These are phyloP conservation scores for Arctopsyche grandis DNA, from an alignment of 1,140 invertebrate genomes.

Conservation along the genomic window DNA sequence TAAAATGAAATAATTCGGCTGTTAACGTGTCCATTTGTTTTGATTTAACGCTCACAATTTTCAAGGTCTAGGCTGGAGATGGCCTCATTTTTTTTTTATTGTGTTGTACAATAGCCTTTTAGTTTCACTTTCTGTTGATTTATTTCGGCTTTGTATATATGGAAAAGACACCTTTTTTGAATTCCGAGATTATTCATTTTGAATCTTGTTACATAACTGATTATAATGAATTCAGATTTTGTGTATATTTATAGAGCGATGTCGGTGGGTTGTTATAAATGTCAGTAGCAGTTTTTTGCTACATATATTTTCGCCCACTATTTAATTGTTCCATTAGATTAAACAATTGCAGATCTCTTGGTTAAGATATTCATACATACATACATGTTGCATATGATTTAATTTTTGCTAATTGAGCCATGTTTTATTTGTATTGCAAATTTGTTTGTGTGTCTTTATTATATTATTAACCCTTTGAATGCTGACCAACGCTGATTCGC, in stretches of 20 bases:
- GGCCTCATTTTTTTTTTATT: neutral
- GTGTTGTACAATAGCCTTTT: neutral
- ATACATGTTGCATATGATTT: too few relatives aligned
- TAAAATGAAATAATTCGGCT: too few relatives aligned
- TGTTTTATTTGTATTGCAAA: too few relatives aligned
- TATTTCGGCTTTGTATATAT: neutral
- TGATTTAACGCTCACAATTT: neutral
- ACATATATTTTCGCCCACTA: conserved; percentile 8
- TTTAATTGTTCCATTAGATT: neutral
- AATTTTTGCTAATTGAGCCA: too few relatives aligned
- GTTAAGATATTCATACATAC: too few relatives aligned
- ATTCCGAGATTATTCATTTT: too few relatives aligned
- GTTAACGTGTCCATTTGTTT: too few relatives aligned
- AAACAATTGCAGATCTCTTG: too few relatives aligned
- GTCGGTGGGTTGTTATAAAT: conserved; percentile 2
- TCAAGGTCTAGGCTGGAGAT: neutral
- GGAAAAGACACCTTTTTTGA: too few relatives aligned
- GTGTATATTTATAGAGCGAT: neutral
- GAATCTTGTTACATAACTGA: neutral
- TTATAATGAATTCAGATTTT: neutral
- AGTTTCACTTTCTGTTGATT: neutral
- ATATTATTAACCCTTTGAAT: too few relatives aligned
- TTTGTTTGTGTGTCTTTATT: too few relatives aligned
- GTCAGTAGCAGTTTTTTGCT: conserved; percentile 1
- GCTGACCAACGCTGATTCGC: too few relatives aligned